Conservation (phyloP, 2,113 vertebrate genomes). For the Zosterops borbonicus region DNA sequence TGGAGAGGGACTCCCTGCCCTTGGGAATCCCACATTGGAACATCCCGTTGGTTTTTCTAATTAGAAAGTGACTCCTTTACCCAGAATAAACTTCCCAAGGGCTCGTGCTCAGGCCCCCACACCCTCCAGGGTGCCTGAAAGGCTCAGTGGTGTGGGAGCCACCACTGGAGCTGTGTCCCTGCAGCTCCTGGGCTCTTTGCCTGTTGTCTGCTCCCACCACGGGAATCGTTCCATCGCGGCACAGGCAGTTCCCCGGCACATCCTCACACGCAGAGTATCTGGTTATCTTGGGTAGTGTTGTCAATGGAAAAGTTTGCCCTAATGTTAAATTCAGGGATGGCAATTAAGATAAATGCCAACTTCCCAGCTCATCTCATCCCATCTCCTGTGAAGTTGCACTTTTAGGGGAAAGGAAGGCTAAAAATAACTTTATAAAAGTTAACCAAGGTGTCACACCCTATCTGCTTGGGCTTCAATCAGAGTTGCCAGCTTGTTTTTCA, state of each 20-base stretch:
- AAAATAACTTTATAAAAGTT: slow-evolving; percentile 50
- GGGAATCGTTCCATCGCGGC: not conserved
- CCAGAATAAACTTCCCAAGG: not conserved
- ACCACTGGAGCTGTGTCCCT: not conserved
- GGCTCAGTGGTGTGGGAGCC: rapidly evolving
- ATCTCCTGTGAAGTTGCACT: not conserved
- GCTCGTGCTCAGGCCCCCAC: not conserved
- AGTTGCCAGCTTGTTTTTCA: slow-evolving; percentile 45
- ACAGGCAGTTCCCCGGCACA: not conserved
- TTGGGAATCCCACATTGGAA: not conserved
- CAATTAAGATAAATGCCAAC: slow-evolving; percentile 3
- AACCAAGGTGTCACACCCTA: slow-evolving; percentile 29
- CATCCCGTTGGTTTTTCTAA: not conserved
- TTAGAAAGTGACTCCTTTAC: not conserved
- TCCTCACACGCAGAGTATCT: not conserved
- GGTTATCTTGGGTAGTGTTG: not conserved
- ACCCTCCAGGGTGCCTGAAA: not conserved
- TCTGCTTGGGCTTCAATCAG: slow-evolving; percentile 21
- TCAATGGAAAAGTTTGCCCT: slow-evolving; percentile 24
- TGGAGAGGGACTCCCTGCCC: not conserved
- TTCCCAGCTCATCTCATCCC: slow-evolving; percentile 16
- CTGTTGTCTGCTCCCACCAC: not conserved
- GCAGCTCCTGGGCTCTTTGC: not conserved
- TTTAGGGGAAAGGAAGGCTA: slow-evolving; percentile 13
- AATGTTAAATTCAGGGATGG: slow-evolving; percentile 8